Evolutionary conservation across 53 echinoderm and acorn worm genomes (phyloP).

Genomic region (Glandiceps talaboti): DNA sequence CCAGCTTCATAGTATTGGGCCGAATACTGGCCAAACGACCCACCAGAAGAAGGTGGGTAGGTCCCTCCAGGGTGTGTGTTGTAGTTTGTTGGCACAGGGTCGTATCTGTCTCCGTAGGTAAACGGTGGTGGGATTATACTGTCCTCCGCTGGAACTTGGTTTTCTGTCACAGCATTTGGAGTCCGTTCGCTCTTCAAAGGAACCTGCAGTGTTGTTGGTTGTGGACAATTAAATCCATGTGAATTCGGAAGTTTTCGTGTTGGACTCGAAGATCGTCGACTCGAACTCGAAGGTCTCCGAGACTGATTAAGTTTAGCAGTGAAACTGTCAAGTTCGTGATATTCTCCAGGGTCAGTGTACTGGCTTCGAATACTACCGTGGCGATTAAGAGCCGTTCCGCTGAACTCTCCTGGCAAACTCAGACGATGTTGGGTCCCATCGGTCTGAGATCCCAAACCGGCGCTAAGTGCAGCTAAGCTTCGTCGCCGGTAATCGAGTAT

Average conservation of each 20-base stretch:
- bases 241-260: not conserved
- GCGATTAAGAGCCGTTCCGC: not conserved
- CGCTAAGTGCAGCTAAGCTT: not conserved
- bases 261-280: not conserved
- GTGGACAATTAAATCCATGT: not conserved
- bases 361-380: not conserved
- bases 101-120: not conserved
- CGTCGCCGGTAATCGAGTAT: not conserved
- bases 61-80: not conserved
- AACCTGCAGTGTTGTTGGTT: not conserved
- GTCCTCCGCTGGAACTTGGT: not conserved
- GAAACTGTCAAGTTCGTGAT: not conserved
- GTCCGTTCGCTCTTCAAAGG: not conserved
- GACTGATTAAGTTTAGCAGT: not conserved
- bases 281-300: not conserved
- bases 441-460: not conserved
- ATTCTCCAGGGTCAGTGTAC: not conserved
- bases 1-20: not conserved
- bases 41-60: not conserved
- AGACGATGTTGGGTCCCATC: not conserved
- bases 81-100: not conserved
- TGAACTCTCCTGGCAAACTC: not conserved
- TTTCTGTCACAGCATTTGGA: not conserved
- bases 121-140: not conserved
- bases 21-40: not conserved